Base-by-base conservation (phyloP, 2,797 vertebrate genomes). In the Macrochelys suwanniensis region DNA sequence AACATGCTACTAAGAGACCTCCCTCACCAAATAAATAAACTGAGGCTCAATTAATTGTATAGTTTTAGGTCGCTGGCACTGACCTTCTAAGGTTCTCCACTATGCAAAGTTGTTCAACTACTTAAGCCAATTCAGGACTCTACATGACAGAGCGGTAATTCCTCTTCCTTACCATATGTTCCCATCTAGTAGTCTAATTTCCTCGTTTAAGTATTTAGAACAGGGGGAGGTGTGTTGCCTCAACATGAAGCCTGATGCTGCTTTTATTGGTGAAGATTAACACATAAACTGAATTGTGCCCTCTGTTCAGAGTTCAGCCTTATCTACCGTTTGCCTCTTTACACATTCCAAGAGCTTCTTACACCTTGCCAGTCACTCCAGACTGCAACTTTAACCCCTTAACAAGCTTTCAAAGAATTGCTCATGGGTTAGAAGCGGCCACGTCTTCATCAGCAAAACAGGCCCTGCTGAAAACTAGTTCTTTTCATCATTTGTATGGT, bases 281-380 rank as follows among this genome's bases (percentile, higher is more conserved):
- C 31, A 74, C 45, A 80, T 33, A 89, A 95, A 95, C 88, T 90
- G 94, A 93, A 96, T 94, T 95, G 93, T 95, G 90, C 84, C 79
- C 85, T 0, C n/a, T 92, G 96, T 95, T 96, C 97, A 97, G 94
- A 94, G 94, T 97, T 97, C 96, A 95, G 91, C 90, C 93, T 96
- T 97, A 97, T 97, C 97, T 97, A 16, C 2, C 0, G 89, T 94
- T 96, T 96, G 95, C 93, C 93, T 97, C 96, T 97, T 97, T 96
- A 94, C 90, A 93, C 94, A 96, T 96, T 97, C 97, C 97, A 96
- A 96, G 94, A 92, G 95, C 56, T 80, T 96, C 96, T 97, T 95
- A 96, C 80, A 91, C 93, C 94, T 93, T 80, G 93, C 19, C 42
- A 82, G 37, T 96, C 95, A 71, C 89, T 92, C 61, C 7, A 91